Conservation (phyloP, 2,797 vertebrate genomes). For the Enteromius afrohamiltoni region DNA sequence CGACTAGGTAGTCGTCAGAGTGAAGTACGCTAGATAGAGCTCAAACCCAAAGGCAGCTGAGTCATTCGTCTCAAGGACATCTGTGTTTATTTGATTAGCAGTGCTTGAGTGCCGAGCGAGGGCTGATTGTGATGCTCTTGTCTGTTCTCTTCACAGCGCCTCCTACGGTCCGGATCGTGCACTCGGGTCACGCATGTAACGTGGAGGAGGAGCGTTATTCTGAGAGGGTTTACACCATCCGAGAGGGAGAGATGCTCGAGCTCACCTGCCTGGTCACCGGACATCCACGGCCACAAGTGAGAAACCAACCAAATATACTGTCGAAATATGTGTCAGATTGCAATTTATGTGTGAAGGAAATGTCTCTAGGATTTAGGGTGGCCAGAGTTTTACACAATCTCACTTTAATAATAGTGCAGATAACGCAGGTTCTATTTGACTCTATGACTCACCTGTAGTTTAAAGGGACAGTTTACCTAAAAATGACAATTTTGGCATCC, state of each 20-base stretch:
- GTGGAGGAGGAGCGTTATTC: slow-evolving; percentile 97
- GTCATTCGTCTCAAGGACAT: not conserved
- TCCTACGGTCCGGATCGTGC: slow-evolving; percentile 92
- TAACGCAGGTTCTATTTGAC: not conserved
- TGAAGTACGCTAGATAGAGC: not conserved
- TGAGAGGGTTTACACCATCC: slow-evolving; percentile 95
- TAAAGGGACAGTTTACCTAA: not conserved
- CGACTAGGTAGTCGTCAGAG: not conserved
- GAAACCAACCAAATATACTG: slow-evolving; percentile 45
- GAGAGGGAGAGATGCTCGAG: slow-evolving; percentile 95
- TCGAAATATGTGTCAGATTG: not conserved
- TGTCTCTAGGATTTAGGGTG: not conserved
- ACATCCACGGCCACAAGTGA: slow-evolving; percentile 96
- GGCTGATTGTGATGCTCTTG: not conserved
- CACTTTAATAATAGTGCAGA: not conserved
- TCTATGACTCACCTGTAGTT: not conserved
- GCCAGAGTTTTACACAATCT: not conserved
- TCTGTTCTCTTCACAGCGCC: slow-evolving; percentile 79
- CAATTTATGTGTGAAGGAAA: not conserved
- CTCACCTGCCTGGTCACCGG: slow-evolving; percentile 93
- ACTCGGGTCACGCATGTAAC: slow-evolving; percentile 95
- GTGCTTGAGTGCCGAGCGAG: not conserved
- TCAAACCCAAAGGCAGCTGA: not conserved
- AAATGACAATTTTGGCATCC: not conserved
- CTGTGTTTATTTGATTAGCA: not conserved